Evolutionary conservation across 2,888 invertebrate genomes (phyloP), one percentile per base, ranked within the genome.

Genomic region (Aproaerema taeniolella): DNA sequence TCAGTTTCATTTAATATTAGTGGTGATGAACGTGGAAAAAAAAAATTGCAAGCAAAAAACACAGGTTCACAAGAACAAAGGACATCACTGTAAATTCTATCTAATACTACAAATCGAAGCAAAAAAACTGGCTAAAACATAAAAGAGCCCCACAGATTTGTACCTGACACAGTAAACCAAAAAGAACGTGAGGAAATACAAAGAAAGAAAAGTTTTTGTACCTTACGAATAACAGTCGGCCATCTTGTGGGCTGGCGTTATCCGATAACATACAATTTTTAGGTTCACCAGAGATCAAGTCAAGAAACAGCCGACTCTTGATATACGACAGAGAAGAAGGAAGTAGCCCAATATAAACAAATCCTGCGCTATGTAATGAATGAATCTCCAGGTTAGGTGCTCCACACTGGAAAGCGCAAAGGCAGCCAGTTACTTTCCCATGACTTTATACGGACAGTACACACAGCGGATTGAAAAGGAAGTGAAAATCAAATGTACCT

Each of bases 201-300:
- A 66, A 53, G 56, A 64, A 72, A 69, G 67, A 62, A 59, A 68
- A 70, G 67, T 71, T 69, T 74, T 72, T 69, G 72, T 82, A 83
- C 83, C 82, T 83, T 80, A 86, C 82, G 76, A 85, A 81, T 75
- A 83, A 80, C 78, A 79, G 85, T 81, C 86, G 85, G 86, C 86
- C 86, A 86, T 86, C 79, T 86, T 86, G 86, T 82, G 72, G 83
- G 78, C 81, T 83, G 59, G 83, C 85, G 82, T 82, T 85, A 81
- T 80, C 74, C 81, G 82, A 82, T 69, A 76, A 67, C 63, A 67
- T 72, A 66, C 55, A 59, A 67, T 61, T 67, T 70, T 72, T 71
- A 55, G 49, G 58, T 67, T 67, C 67, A 65, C 67, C 68, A 56
- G 52, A 58, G 61, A 67, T 63, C 66, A 59, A 61, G 61, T 47